Evolutionary conservation across 2,113 vertebrate species (phyloP).

Genomic region (Chiloscyllium plagiosum): DNA sequence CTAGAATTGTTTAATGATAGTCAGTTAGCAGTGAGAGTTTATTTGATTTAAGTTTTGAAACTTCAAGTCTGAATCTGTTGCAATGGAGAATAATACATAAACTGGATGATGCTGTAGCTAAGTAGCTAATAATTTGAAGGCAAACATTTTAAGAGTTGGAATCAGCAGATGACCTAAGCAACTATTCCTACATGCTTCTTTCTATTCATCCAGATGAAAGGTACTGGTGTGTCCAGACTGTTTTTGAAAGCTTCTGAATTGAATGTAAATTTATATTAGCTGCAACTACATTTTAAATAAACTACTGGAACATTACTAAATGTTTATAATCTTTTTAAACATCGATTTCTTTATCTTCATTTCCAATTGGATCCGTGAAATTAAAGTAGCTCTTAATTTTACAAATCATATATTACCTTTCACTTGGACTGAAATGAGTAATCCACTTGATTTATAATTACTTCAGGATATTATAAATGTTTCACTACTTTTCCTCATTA

Average conservation of each 20-base stretch:
- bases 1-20: constrained; percentile 4
- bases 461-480: background rate
- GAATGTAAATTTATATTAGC: background rate
- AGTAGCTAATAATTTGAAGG: background rate
- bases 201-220: background rate
- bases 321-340: background rate
- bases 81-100: background rate
- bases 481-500: background rate
- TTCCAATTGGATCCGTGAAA: background rate
- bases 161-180: background rate
- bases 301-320: background rate
- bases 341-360: background rate
- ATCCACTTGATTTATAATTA: background rate
- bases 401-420: background rate
- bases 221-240: background rate
- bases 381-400: background rate
- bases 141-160: background rate
- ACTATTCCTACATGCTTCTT: background rate
- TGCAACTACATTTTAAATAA: background rate
- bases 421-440: background rate
- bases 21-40: background rate
- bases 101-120: background rate
- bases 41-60: background rate
- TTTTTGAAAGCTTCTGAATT: constrained; percentile 2
- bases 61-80: background rate